A percentile compares a stretch with the other conserved stretches of the same genome.
These are phyloP conservation scores for Zelostemma sp. DNA, from an alignment of 1,140 invertebrate genomes.

Conservation along the genomic window DNA sequence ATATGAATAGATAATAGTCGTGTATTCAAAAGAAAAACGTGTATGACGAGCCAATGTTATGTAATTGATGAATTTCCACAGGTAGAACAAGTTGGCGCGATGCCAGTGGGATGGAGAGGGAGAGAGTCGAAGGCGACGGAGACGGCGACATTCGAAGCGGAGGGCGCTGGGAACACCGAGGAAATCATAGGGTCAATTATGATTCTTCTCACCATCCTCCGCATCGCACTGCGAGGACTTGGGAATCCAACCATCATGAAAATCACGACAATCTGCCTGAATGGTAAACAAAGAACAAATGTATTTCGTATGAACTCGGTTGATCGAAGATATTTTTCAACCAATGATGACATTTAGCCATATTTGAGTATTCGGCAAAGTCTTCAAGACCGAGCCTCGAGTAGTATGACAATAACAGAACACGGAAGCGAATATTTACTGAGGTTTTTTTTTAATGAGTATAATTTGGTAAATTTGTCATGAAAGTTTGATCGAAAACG, in stretches of 20 bases:
- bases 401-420: slow-evolving; percentile 30
- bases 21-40: background rate
- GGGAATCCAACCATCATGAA: slow-evolving; percentile 68
- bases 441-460: too few relatives aligned
- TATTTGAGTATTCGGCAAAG: slow-evolving; percentile 40
- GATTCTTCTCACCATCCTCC: slow-evolving; percentile 63
- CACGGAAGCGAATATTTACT: background rate
- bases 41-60: background rate
- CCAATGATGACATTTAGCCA: slow-evolving; percentile 38
- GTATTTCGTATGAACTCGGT: too few relatives aligned
- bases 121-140: slow-evolving; percentile 59
- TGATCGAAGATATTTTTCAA: too few relatives aligned
- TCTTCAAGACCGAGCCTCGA: slow-evolving; percentile 25
- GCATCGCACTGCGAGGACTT: slow-evolving; percentile 59
- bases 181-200: slow-evolving; percentile 64
- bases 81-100: slow-evolving; percentile 77
- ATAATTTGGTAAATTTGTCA: too few relatives aligned
- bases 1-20: too few relatives aligned
- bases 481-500: too few relatives aligned
- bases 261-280: slow-evolving; percentile 79
- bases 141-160: slow-evolving; percentile 57
- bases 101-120: slow-evolving; percentile 68
- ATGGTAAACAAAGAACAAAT: slow-evolving; percentile 69
- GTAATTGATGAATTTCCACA: slow-evolving; percentile 29
- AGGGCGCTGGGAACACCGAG: slow-evolving; percentile 69